Conservation (phyloP, 2,888 invertebrate genomes). For the Eupeodes luniger region DNA sequence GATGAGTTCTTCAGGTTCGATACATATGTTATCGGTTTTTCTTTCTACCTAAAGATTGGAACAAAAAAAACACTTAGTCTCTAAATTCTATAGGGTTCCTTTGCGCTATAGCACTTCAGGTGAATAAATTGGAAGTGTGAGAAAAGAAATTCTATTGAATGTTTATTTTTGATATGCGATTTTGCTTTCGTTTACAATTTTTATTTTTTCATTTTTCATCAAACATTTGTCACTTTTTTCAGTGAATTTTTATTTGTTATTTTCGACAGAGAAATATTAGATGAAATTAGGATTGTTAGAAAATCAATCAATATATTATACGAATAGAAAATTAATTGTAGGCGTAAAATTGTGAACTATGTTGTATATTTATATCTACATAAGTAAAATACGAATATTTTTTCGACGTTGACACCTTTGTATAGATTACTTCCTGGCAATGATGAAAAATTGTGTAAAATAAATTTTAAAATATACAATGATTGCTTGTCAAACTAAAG, state of each 20-base stretch:
- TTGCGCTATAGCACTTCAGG: slow-evolving; percentile 31
- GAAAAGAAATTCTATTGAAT: slow-evolving; percentile 28
- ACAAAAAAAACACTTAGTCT: slow-evolving; percentile 5
- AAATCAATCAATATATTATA: slow-evolving; percentile 21
- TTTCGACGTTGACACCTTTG: background rate
- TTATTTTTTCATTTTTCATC: background rate
- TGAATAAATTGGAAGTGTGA: slow-evolving; percentile 29
- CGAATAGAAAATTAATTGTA: slow-evolving; percentile 6
- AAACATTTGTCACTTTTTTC: background rate
- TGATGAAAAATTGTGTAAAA: background rate
- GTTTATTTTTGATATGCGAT: slow-evolving; percentile 30
- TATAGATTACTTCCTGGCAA: slow-evolving; percentile 9
- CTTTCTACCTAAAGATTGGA: background rate
- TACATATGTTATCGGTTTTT: slow-evolving; percentile 29
- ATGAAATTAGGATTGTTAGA: slow-evolving; percentile 2
- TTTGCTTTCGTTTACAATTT: slow-evolving; percentile 17
- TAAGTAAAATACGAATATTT: background rate
- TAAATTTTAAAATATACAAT: background rate
- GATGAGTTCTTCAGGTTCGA: slow-evolving; percentile 21
- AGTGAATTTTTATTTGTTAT: background rate
- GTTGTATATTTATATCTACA: background rate
- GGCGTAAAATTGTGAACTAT: slow-evolving; percentile 9
- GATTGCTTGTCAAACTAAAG: background rate
- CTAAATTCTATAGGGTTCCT: background rate
- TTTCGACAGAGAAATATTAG: slow-evolving; percentile 40